Evolutionary conservation across 2,113 vertebrate genomes (phyloP), one percentile per base, ranked within the genome.

Genomic region (Myotis lucifugus): DNA sequence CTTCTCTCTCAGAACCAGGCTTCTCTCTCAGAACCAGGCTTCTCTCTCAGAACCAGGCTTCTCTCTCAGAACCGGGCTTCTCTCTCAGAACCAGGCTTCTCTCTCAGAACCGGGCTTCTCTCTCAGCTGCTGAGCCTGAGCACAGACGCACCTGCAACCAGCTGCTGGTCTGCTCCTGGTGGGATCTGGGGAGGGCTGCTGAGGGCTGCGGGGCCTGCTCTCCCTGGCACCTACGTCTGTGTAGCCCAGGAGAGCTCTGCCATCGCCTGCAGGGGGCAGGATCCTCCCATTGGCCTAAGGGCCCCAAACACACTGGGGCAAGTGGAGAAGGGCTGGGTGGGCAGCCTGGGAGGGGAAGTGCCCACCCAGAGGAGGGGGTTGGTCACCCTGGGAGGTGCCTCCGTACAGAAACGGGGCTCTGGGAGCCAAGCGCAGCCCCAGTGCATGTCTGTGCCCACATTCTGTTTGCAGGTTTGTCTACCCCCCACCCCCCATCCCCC

Each of bases 361-460:
- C 46, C 32, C 34, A 18, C 5, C n/a, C 8, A 3, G 14, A 64
- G 6, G 42, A 2, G 17, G 4, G 6, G 32, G 4, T 7, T 3
- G 19, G 19, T 27, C 40, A 73, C n/a, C 34, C 32, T 13, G 40
- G 79, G 81, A 50, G 37, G 61, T 12, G 56, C 34, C 46, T 21
- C 3, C 1, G 1, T 1, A 1, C 21, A 15, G 13, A 17, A 27
- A 32, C 29, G n/a, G 23, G 40, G 37, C 29, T n/a, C 29, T 27
- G 70, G 84, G 40, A 50, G 59, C 76, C 4, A 1, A 2, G 12
- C 6, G 69, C 32, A 61, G 54, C n/a, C 48, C 69, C 40, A 2
- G 21, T 8, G 61, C 54, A 25, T 5, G 59, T 69, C 73, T 66
- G 15, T 6, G 19, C 54, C 74, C 56, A 85, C 4, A 2, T 56